Percentiles rank a stretch among this genome's conserved stretches.
phyloP scores from a whole-genome alignment of 2,888 invertebrate genomes.

The Yponomeuta evonymella region DNA sequence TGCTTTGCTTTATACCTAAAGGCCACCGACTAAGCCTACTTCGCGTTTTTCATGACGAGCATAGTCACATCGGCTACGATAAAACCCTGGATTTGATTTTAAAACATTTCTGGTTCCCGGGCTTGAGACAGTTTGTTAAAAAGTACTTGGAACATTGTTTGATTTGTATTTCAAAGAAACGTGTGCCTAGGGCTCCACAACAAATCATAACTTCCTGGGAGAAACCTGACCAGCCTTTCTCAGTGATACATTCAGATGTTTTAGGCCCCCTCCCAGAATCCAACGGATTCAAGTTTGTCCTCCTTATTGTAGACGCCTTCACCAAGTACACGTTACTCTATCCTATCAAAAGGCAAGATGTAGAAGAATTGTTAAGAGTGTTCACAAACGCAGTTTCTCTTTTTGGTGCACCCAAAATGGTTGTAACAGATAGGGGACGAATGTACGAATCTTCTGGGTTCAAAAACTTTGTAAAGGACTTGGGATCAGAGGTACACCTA shows the following conservation, averaged over 20 bases:
- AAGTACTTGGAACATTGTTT: conserved; percentile 14
- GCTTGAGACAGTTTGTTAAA: conserved; percentile 12
- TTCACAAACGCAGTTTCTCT: conserved; percentile 11
- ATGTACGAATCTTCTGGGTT: conserved; percentile 15
- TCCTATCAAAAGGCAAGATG: conserved; percentile 12
- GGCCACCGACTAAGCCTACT: conserved; percentile 17
- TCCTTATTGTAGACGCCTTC: conserved; percentile 14
- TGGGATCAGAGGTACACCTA: background rate
- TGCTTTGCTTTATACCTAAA: conserved; percentile 18
- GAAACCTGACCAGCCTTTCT: conserved; percentile 24
- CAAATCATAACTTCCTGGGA: conserved; percentile 25
- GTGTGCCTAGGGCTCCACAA: conserved; percentile 10
- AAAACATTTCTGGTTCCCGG: conserved; percentile 19
- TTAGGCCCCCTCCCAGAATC: conserved; percentile 15
- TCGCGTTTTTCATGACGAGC: conserved; percentile 19
- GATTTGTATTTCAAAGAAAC: conserved; percentile 9
- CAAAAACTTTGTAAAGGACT: background rate
- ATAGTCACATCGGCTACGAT: conserved; percentile 17
- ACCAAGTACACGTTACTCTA: conserved; percentile 14
- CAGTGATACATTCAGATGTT: conserved; percentile 22
- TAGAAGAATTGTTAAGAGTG: conserved; percentile 8
- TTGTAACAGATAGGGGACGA: conserved; percentile 15
- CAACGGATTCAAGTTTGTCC: conserved; percentile 11
- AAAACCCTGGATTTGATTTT: conserved; percentile 19
- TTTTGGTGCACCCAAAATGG: conserved; percentile 14